Evolutionary conservation across 2,888 invertebrate species (phyloP), one percentile per base, ranked within the genome.

Genomic region (Cryptocheilus praepositus): DNA sequence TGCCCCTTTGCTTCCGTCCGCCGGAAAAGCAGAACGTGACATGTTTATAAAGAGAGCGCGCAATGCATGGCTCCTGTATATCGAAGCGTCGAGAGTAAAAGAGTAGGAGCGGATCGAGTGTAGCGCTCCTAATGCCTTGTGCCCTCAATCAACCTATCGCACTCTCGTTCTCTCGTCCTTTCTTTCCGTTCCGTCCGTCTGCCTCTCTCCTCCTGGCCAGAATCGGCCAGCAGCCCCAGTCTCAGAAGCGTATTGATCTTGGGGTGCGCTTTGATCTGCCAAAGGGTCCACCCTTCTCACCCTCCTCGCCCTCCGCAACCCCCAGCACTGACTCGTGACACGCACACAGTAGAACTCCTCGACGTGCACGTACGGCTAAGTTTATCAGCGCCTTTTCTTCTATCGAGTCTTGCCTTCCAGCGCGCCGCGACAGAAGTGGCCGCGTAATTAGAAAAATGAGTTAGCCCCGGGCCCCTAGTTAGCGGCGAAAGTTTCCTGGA

Each of bases 391-490:
- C 82, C 77, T 74, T 64, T 67, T 72, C 77, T 76, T 76, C 71
- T 74, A 64, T 70, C 53, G 55, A 16, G 21, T 57, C 55, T 55
- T 25, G 8, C n/a, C 16, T 22, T 55, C 62, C 64, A 60, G 64
- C 64, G 52, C 21, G 58, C 61, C 64, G 74, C 76, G 80, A 81
- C 83, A 82, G 81, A 82, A 83, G 80, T 79, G 79, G 67, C 68
- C 64, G 71, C 73, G 83, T 87, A 87, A 88, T 88, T 87, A 87
- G 85, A 86, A 86, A 86, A 88, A 86, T 84, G 85, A 88, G 88
- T 88, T 88, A 86, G 78, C 80, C 55, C 67, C 61, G 49, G 75
- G 71, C 74, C 67, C 69, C 77, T 85, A 80, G 83, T 85, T 84
- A 83, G 76, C 71, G 36, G 36, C 36, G 71, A 72, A 71, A 52